phyloP scores from a whole-genome alignment of 2,888 invertebrate species.

The Oligia fasciuncula region DNA sequence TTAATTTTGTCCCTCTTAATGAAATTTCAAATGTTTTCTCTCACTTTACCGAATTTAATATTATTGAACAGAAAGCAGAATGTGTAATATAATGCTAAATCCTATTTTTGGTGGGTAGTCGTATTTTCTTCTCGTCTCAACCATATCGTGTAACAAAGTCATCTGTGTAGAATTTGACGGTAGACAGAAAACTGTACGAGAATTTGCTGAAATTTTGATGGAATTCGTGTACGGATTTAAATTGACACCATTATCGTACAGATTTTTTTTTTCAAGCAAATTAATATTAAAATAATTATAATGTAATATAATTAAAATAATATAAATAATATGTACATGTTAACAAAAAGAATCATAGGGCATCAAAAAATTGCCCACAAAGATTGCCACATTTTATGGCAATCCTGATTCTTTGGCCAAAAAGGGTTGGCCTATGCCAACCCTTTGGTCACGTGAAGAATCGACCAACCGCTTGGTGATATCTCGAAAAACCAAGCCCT shows the following conservation, averaged over 20 bases:
- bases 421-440: background rate
- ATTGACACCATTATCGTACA: background rate
- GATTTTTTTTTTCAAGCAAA: too few species aligned
- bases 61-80: slow-evolving; percentile 21
- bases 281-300: background rate
- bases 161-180: background rate
- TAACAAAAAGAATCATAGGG: background rate
- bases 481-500: background rate
- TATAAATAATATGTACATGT: too few species aligned
- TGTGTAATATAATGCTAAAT: slow-evolving; percentile 44
- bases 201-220: background rate
- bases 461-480: background rate
- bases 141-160: slow-evolving; percentile 24
- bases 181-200: background rate
- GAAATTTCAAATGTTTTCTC: slow-evolving; percentile 41
- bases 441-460: background rate
- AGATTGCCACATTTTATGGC: background rate
- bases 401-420: background rate
- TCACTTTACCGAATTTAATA: slow-evolving; percentile 27
- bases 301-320: too few species aligned
- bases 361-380: background rate
- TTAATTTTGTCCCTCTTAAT: slow-evolving; percentile 25
- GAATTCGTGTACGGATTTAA: background rate
- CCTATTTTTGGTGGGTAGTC: background rate
- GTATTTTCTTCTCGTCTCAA: slow-evolving; percentile 26